These are phyloP conservation scores for Myotis findleyi DNA, from an alignment of 2,797 vertebrate species.

Conservation along the genomic window DNA sequence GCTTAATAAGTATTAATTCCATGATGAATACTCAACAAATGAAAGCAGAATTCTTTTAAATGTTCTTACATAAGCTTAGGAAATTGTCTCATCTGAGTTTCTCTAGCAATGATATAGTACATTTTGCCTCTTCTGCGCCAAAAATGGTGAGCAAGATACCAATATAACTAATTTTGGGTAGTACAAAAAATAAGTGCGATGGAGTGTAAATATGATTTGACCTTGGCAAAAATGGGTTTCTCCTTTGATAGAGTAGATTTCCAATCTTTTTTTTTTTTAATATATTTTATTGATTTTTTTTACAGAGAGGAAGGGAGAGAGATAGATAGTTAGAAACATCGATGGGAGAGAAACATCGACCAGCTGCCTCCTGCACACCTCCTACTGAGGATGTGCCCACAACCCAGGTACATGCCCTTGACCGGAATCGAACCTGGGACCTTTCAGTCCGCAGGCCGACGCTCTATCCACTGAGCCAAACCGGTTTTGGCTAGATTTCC, in stretches of 20 bases:
- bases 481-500: no score
- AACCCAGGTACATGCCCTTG: no score
- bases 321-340: no score
- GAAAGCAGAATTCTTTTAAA: conserved; percentile 16
- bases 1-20: conserved; percentile 4
- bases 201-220: not conserved
- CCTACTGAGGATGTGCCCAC: no score
- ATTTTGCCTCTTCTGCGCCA: conserved; percentile 25
- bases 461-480: no score
- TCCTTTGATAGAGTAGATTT: not conserved
- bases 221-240: not conserved
- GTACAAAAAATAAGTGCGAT: conserved; percentile 27
- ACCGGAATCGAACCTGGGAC: no score
- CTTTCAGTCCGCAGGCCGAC: no score
- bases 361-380: no score
- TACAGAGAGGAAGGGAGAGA: no score
- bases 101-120: conserved; percentile 5
- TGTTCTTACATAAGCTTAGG: not conserved
- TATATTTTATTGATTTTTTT: no score
- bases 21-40: conserved; percentile 13
- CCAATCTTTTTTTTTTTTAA: no score
- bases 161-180: conserved; percentile 4
- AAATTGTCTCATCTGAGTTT: conserved; percentile 27
- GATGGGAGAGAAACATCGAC: no score
- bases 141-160: conserved; percentile 35